Evolutionary conservation across 1,140 invertebrate species (phyloP), one percentile per base, ranked within the genome.

Genomic region (Carposina sasakii): DNA sequence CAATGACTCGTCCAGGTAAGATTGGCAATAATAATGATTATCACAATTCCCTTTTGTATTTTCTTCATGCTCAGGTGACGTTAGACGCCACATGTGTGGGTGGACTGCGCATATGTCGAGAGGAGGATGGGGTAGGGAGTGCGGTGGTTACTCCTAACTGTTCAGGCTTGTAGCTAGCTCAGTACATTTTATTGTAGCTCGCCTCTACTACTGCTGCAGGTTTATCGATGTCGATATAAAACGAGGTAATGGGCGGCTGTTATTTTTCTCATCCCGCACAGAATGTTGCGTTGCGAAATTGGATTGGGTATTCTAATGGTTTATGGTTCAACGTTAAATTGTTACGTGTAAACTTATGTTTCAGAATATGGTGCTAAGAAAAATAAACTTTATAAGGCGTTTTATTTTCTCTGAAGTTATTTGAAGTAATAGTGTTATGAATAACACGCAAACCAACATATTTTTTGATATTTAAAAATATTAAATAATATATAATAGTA

Each of bases 121-220:
- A 52, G 55, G 57, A 54, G 55, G 37, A 57, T 42, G 44, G 60
- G 41, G 48, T 57, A 53, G 49, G 63, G 65, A 52, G 64, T 28
- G 52, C 62, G 64, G 60, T 52, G 64, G 49, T 43, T 54, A 47
- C 48, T 61, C 73, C 70, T 77, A 81, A 81, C 74, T 81, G 76
- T 74, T 82, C 76, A 75, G 71, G 74, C 71, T 79, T 73, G 76
- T 76, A 76, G 74, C 72, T 75, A 75, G 71, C 75, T 74, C 66
- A 70, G 75, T 83, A 83, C 76, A 83, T 83, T 83, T 83, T 83
- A 83, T 81, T 83, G 79, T 83, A 83, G 75, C 74, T 75, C 65
- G 71, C 76, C 67, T 78, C 73, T 79, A 73, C 77, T 16, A 55
- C 67, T 36, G 57, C 37, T 51, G 31, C 23, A 49, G 36, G 31